phyloP scores from a whole-genome alignment of 92 coral and sea anemone genomes.

The Micromussa lordhowensis region DNA sequence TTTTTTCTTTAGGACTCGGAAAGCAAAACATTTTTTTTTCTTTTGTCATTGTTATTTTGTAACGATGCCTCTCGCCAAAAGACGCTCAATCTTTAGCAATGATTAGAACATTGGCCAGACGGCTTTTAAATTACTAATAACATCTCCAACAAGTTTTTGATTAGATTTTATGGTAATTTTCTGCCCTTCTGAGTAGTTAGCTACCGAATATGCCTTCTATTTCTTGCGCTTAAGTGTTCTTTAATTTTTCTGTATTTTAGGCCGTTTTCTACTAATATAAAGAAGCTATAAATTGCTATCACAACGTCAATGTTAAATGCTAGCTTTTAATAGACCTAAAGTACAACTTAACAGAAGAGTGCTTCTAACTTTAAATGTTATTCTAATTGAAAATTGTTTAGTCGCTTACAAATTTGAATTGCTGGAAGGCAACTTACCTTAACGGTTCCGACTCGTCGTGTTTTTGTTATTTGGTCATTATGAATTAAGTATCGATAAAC shows the following conservation, averaged over 20 bases:
- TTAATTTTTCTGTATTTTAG: neutral
- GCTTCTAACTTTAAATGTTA: neutral
- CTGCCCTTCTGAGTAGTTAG: neutral
- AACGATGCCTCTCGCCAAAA: neutral
- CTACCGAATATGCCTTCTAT: neutral
- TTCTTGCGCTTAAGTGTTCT: too few relatives aligned
- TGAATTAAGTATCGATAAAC: neutral
- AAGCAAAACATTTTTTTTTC: neutral
- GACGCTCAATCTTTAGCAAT: neutral
- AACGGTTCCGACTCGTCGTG: neutral
- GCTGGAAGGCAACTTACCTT: neutral
- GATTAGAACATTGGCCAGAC: neutral
- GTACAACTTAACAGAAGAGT: neutral
- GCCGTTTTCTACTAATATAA: neutral
- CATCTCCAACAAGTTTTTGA: neutral
- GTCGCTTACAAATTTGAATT: constrained; percentile 9
- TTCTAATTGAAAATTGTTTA: constrained; percentile 2
- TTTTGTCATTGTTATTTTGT: neutral
- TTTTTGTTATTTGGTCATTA: neutral
- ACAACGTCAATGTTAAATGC: neutral
- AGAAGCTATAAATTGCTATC: neutral
- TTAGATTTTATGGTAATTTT: constrained; percentile 8
- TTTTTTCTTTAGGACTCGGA: neutral
- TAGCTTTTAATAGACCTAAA: neutral
- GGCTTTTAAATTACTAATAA: neutral